Evolutionary conservation across 2,797 vertebrate species (phyloP).

Genomic region (Hephaestus fuliginosus): DNA sequence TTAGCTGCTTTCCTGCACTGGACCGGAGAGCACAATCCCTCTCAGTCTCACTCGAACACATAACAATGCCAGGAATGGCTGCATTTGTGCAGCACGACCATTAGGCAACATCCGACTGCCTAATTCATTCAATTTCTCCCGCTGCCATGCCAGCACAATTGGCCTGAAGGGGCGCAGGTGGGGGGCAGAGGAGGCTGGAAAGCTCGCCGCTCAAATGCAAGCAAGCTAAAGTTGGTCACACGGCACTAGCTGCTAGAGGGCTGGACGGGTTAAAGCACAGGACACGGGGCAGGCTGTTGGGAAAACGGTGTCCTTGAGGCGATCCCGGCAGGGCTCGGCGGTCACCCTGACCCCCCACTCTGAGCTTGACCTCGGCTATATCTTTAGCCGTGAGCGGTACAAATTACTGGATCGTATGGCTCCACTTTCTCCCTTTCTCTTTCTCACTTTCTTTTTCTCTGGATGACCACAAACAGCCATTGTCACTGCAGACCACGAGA

Average conservation of each 20-base stretch:
- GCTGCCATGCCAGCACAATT: constrained; percentile 72
- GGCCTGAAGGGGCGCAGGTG: constrained; percentile 68
- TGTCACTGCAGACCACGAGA: constrained; percentile 78
- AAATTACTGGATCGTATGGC: constrained; percentile 74
- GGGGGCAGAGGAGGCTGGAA: constrained; percentile 49
- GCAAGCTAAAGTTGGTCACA: constrained; percentile 53
- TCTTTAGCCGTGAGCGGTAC: constrained; percentile 71
- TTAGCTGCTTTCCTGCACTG: constrained; percentile 68
- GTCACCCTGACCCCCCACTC: constrained; percentile 57
- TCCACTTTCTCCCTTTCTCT: constrained; percentile 59
- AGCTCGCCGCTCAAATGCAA: constrained; percentile 48
- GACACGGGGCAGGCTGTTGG: constrained; percentile 44
- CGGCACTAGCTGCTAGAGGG: constrained; percentile 27
- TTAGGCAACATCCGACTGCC: constrained; percentile 77
- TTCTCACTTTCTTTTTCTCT: constrained; percentile 70
- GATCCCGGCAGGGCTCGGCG: constrained; percentile 47
- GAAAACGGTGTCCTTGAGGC: constrained; percentile 63
- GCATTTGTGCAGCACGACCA: constrained; percentile 69
- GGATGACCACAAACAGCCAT: constrained; percentile 83
- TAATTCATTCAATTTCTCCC: constrained; percentile 75
- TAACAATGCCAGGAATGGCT: constrained; percentile 77
- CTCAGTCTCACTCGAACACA: constrained; percentile 72
- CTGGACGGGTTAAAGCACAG: constrained; percentile 42
- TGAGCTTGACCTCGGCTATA: constrained; percentile 63
- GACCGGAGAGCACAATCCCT: constrained; percentile 73